Evolutionary conservation across 2,113 vertebrate species (phyloP), one percentile per base, ranked within the genome.

Genomic region (Bubo blakistoni): DNA sequence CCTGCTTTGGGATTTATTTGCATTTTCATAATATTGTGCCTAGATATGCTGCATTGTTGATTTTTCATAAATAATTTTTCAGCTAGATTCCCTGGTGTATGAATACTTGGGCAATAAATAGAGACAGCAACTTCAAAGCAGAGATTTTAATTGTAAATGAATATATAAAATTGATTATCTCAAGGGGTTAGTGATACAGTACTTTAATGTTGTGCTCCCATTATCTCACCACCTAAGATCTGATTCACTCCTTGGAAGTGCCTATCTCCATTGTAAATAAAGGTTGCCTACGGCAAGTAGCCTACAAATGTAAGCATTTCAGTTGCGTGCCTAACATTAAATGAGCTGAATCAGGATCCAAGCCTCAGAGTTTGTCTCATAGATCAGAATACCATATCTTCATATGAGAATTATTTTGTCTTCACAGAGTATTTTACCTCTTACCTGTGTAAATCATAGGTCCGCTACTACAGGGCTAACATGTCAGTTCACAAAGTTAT

Each of bases 61-160:
- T 89, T 85, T 95, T 87, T 89, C 73, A 66, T 92, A 81, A 91
- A 81, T 57, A 81, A 46, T 72, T 89, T 90, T 95, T 93, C 63
- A 81, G 55, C 70, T 89, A 52, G 81, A 93, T 69, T 92, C 81
- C 51, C 91, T 76, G 9, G 11, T 80, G 70, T 80, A 52, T 9
- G 29, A 85, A 82, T 88, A 57, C 74, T 87, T 85, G 62, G 40
- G 54, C 18, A 44, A 94, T 55, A 96, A 91, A 85, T 34, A 80
- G 67, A 96, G 62, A 95, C 57, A 92, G 58, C 26, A 92, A 77
- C 92, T 95, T 97, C 96, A 97, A 97, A 97, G 95, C 32, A 86
- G 29, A 89, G 8, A 96, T 97, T 94, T 97, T 85, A 97, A 94
- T 96, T 96, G 77, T 92, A 96, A 96, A 97, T 96, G 69, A 94